These are phyloP conservation scores for Pseudopipra pipra DNA, from an alignment of 2,113 vertebrate species.

Conservation along the genomic window DNA sequence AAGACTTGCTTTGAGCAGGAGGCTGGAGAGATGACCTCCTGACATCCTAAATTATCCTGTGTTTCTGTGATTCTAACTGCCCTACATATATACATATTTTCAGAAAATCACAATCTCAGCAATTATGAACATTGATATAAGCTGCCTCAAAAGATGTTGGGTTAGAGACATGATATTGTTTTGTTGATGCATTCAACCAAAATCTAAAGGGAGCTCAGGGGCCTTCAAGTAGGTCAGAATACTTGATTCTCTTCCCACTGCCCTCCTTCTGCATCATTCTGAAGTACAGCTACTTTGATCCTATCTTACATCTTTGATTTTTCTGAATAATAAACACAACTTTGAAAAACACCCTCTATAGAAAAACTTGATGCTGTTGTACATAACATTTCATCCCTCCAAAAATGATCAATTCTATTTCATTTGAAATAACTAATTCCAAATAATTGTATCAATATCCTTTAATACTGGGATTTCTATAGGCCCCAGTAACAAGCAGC, in stretches of 20 bases:
- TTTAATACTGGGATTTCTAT: not conserved
- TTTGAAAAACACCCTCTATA: not conserved
- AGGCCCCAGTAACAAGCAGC: not conserved
- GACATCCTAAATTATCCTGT: not conserved
- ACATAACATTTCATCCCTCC: not conserved
- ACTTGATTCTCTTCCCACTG: not conserved
- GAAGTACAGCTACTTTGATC: conserved; percentile 36
- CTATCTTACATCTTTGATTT: conserved; percentile 34
- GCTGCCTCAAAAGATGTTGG: not conserved
- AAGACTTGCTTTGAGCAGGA: not conserved
- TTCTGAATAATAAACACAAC: conserved; percentile 36
- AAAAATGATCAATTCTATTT: not conserved
- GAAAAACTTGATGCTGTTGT: not conserved
- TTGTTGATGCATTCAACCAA: not conserved
- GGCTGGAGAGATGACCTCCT: not conserved
- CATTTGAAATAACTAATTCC: not conserved
- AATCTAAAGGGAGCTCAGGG: conserved; percentile 2
- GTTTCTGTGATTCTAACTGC: not conserved
- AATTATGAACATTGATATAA: not conserved
- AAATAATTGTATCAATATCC: not conserved
- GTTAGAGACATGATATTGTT: not conserved
- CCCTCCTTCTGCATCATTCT: conserved; percentile 15
- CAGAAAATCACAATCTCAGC: not conserved
- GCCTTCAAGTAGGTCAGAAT: conserved; percentile 54
- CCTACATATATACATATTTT: not conserved